phyloP scores from a whole-genome alignment of 2,797 vertebrate species.

The Dromococcyx pavoninus region DNA sequence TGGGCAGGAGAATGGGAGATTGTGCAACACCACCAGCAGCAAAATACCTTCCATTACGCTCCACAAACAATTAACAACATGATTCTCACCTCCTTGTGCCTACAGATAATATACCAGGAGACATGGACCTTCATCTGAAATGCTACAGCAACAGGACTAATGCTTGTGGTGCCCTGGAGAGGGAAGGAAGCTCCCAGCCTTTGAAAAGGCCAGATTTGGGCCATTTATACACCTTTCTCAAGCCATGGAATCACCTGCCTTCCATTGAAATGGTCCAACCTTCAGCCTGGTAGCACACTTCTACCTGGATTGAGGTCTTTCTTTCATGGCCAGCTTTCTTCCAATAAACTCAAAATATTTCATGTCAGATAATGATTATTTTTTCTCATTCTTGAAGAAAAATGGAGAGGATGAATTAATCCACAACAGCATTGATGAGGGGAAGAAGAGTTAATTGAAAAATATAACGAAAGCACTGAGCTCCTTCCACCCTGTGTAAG shows the following conservation, averaged over 20 bases:
- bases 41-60: not conserved
- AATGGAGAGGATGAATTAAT: not conserved
- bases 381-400: not conserved
- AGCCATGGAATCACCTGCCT: not conserved
- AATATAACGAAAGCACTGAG: not conserved
- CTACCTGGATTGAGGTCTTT: not conserved
- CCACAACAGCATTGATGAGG: not conserved
- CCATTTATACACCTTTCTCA: not conserved
- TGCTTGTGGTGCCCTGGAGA: not conserved
- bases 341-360: not conserved
- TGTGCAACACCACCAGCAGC: fast-evolving
- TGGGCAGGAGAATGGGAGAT: not conserved
- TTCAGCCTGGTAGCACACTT: not conserved
- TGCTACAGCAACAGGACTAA: not conserved
- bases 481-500: not conserved
- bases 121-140: not conserved
- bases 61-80: not conserved
- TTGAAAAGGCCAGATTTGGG: not conserved
- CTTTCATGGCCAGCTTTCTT: not conserved
- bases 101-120: not conserved
- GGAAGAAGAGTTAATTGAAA: slow-evolving; percentile 27
- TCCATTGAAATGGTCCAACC: not conserved
- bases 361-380: not conserved
- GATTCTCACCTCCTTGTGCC: not conserved
- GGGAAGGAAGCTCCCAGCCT: not conserved